These are phyloP conservation scores for Andrena camellia DNA, from an alignment of 2,888 invertebrate genomes.

Conservation along the genomic window DNA sequence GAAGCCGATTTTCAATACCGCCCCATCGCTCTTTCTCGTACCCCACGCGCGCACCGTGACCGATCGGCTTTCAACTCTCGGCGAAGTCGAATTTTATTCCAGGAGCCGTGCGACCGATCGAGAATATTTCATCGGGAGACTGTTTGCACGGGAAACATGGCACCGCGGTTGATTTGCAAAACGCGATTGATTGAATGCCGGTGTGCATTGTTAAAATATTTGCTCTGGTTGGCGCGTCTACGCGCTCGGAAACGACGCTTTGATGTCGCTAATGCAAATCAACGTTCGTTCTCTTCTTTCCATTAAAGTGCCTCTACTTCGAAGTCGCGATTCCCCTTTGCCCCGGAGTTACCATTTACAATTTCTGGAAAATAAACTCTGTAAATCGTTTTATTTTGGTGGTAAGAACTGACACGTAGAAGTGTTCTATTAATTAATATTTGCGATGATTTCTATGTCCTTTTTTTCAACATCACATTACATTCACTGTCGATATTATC, in stretches of 20 bases:
- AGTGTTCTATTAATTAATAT: too few species aligned
- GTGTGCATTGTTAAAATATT: slow-evolving; percentile 49
- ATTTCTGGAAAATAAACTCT: neutral
- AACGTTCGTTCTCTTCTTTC: slow-evolving; percentile 23
- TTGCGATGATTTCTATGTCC: too few species aligned
- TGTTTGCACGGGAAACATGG: slow-evolving; percentile 32
- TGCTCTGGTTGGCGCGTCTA: slow-evolving; percentile 11
- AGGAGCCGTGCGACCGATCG: slow-evolving; percentile 26
- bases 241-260: slow-evolving; percentile 14
- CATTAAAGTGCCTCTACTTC: slow-evolving; percentile 7
- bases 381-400: too few species aligned
- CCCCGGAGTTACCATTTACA: neutral
- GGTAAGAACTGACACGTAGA: too few species aligned
- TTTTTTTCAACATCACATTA: too few species aligned
- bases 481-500: too few species aligned
- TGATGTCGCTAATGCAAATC: slow-evolving; percentile 22
- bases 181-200: slow-evolving; percentile 43
- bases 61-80: slow-evolving; percentile 37
- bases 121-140: slow-evolving; percentile 39
- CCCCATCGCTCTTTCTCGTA: slow-evolving; percentile 10
- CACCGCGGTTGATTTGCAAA: slow-evolving; percentile 41
- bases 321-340: neutral
- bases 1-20: slow-evolving; percentile 44
- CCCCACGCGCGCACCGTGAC: neutral
- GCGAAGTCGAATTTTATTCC: slow-evolving; percentile 44